Conservation (phyloP, 2,113 vertebrate species). For the Oncorhynchus masou region DNA sequence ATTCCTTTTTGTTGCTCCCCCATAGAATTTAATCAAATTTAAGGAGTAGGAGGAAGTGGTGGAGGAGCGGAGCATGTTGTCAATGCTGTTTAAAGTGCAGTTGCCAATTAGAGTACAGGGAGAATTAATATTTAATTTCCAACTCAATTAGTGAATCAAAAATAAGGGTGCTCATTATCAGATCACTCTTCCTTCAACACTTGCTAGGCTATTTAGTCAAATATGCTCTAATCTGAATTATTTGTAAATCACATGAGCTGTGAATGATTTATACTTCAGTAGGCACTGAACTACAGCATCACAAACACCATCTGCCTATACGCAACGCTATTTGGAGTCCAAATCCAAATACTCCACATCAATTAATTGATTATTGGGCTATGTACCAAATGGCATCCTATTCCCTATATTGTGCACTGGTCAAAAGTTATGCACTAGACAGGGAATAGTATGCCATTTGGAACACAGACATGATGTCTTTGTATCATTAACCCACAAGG, state of each 20-base stretch:
- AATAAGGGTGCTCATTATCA: constrained; percentile 8
- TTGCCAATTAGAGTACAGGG: neutral
- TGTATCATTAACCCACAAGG: neutral
- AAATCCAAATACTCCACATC: neutral
- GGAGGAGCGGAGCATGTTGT: neutral
- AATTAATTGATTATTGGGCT: neutral
- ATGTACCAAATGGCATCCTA: neutral
- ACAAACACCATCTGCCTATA: neutral
- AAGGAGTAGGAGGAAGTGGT: neutral
- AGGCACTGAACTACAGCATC: neutral
- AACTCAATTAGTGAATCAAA: constrained; percentile 23
- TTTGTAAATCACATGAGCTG: neutral
- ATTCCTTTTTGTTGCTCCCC: neutral
- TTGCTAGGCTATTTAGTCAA: constrained; percentile 11
- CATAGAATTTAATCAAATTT: neutral
- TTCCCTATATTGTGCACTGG: neutral
- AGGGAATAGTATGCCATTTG: constrained; percentile 1
- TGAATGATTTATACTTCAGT: neutral
- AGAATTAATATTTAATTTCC: constrained; percentile 11
- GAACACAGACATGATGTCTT: neutral
- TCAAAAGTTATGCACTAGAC: neutral
- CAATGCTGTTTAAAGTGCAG: constrained; percentile 12
- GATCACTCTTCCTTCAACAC: constrained; percentile 1
- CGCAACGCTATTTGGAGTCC: neutral
- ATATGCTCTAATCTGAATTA: constrained; percentile 22